Conservation (phyloP, 2,113 vertebrate species). For the Trogon surrucura region DNA sequence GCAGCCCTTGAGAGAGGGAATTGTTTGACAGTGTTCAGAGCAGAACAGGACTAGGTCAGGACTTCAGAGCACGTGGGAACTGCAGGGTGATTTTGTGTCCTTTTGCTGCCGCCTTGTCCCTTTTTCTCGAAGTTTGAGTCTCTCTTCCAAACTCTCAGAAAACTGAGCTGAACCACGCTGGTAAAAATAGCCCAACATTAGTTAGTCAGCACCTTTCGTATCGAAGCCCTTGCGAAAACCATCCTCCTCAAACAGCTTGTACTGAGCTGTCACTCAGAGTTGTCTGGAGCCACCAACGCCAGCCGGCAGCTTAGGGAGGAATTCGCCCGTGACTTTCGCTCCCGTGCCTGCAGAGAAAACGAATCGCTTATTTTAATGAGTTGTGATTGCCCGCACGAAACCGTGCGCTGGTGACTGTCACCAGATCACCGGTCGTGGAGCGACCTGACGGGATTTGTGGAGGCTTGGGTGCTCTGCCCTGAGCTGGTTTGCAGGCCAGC, state of each 20-base stretch:
- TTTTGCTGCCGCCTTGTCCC: background rate
- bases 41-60: constrained; percentile 20
- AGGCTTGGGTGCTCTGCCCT: background rate
- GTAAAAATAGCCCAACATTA: constrained; percentile 24
- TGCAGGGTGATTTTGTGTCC: background rate
- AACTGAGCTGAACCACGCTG: background rate
- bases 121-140: constrained; percentile 12
- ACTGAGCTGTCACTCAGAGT: background rate
- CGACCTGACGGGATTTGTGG: background rate
- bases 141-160: constrained; percentile 1
- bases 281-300: constrained; percentile 35
- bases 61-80: background rate
- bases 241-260: constrained; percentile 33
- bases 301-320: background rate
- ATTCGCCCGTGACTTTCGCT: background rate
- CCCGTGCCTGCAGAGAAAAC: background rate
- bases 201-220: constrained; percentile 33
- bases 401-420: background rate
- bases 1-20: constrained; percentile 18
- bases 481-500: background rate
- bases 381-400: background rate
- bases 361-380: background rate
- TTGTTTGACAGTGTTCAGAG: background rate
- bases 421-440: background rate
- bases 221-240: background rate